Evolutionary conservation across 2,797 vertebrate genomes (phyloP), one percentile per base, ranked within the genome.

Genomic region (Paguma larvata): DNA sequence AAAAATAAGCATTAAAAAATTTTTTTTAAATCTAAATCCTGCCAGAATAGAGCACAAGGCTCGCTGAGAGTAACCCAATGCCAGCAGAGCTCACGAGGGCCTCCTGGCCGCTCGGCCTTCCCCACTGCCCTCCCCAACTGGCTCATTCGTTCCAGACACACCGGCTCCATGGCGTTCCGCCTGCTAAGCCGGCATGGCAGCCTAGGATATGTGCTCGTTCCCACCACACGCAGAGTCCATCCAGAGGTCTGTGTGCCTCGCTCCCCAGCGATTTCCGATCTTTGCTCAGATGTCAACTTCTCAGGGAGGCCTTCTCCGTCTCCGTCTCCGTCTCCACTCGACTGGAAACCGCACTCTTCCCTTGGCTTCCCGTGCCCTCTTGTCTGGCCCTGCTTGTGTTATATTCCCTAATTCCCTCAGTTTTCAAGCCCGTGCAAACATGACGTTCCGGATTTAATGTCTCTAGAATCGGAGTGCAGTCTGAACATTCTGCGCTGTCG

Each of bases 31-130:
- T 16, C 32, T 5, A 51, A 12, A 3, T 15, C 11, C 34, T 75
- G 0, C 6, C 21, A 8, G 25, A 23, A 51, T 6, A 3, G 2
- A n/a, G 44, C 44, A 38, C 44, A 4, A 6, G 0, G 11, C 12
- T 23, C 34, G 2, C 0, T 0, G 30, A 19, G 8, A 7, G 44
- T 13, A 23, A 30, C 3, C 63, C 32, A 44, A 0, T 6, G 6
- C 65, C 34, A 0, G 1, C 13, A 0, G 2, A 30, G 62, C 44
- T 23, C 19, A 1, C 0, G 3, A 0, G 25, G 53, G 16, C 1
- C 23, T 23, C 7, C n/a, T 1, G 51, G 51, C 27, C 21, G 21
- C 27, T 0, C 0, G 27, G 44, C 30, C 56, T 6, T 21, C 13
- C 0, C 30, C 30, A 65, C 38, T 44, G 23, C 2, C 63, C 38